Base-by-base conservation (phyloP, 2,888 invertebrate genomes). In the Agrilus mali region DNA sequence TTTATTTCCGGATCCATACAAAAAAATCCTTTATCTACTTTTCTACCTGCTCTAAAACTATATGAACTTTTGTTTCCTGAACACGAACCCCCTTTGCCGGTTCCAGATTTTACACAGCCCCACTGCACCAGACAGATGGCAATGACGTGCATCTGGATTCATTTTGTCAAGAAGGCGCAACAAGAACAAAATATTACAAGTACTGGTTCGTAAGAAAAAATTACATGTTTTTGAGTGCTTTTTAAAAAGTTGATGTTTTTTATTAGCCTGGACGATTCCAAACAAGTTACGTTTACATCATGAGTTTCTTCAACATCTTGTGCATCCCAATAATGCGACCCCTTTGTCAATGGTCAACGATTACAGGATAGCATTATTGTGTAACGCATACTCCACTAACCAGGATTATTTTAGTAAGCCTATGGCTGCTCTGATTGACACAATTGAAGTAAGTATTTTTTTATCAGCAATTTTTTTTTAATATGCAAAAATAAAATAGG, bases 1-100 rank as follows among this genome's bases (percentile, higher is more conserved):
- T 96, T 94, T 59, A 90, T 97, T 55, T 95, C 96, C 0, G 95
- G 95, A 39, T 93, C 92, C 59, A 94, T 94, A 57, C 92, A 93
- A 64, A 82, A 93, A 54, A 94, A 94, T 68, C 88, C 93, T 0
- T 79, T 86, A 63, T 80, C 83, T 0, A 90, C 89, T 62, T 92
- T 92, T 59, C 68, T 92, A 48, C 90, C 93, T 0, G 89, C 95
- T 47, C 77, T 95, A 55, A 84, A 87, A 60, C 71, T 96, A 10
- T 92, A 92, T 64, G 94, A 95, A 65, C 70, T 94, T 22, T 69
- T 97, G 4, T 97, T 95, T 64, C 88, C 90, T 0, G 95, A 95
- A 60, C 85, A 85, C 64, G 92, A 94, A 53, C 83, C 90, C 0
- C 85, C 90, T 0, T 63, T 95, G 20, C 83, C 87, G 0, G 82